A percentile compares a stretch with the other conserved stretches of the same genome.
Evolutionary conservation across 2,888 invertebrate genomes (phyloP).

Genomic region (Napeogenes inachia): DNA sequence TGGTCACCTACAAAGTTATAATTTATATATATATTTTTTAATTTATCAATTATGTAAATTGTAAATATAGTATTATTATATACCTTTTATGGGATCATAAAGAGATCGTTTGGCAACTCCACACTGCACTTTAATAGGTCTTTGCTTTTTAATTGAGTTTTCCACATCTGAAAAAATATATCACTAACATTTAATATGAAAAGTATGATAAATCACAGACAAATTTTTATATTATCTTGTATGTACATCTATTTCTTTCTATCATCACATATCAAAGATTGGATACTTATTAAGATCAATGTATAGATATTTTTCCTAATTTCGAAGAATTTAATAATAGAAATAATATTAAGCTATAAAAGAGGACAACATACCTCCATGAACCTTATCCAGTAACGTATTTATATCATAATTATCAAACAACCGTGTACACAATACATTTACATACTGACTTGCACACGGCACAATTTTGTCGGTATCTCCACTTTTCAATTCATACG

Average conservation of each 20-base stretch:
- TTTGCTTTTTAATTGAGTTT: slow-evolving; percentile 55
- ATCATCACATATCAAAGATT: too few species aligned
- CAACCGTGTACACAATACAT: slow-evolving; percentile 60
- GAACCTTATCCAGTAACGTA: slow-evolving; percentile 65
- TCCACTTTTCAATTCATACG: slow-evolving; percentile 56
- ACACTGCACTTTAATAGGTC: slow-evolving; percentile 65
- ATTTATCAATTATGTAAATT: not conserved
- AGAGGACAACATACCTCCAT: slow-evolving; percentile 52
- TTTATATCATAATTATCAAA: slow-evolving; percentile 60
- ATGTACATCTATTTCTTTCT: too few species aligned
- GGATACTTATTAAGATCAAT: too few species aligned
- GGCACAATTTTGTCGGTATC: slow-evolving; percentile 56
- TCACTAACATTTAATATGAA: too few species aligned
- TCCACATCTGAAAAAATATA: slow-evolving; percentile 56
- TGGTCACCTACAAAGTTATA: slow-evolving; percentile 45
- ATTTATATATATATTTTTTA: not conserved
- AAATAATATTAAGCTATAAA: not conserved
- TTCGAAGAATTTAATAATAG: not conserved
- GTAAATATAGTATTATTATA: too few species aligned
- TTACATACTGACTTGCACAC: slow-evolving; percentile 60
- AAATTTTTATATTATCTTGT: too few species aligned
- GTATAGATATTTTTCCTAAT: too few species aligned
- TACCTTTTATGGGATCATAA: slow-evolving; percentile 58
- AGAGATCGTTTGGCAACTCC: slow-evolving; percentile 59
- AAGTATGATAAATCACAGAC: too few species aligned